Percentiles rank a stretch among this genome's conserved stretches.
Conservation (phyloP, 2,888 invertebrate species). For the Lepidochrysops patricia region DNA sequence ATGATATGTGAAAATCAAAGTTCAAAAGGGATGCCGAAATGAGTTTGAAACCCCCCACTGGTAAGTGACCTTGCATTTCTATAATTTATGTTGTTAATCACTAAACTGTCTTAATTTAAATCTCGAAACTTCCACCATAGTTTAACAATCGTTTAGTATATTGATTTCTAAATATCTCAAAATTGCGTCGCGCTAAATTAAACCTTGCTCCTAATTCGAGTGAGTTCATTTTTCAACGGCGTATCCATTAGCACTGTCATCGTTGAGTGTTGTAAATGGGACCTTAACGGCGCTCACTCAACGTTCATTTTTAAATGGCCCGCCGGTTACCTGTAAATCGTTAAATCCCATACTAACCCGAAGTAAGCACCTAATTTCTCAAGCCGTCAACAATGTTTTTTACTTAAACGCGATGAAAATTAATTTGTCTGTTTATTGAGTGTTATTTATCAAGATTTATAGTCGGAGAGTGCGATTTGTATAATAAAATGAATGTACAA, state of each 20-base stretch:
- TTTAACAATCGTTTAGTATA: slow-evolving; percentile 2
- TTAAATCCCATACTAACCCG: slow-evolving; percentile 3
- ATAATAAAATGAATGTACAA: no score
- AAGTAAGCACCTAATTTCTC: slow-evolving; percentile 7
- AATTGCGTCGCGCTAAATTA: background rate
- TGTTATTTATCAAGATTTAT: background rate
- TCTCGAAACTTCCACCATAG: background rate
- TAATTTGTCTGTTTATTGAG: slow-evolving; percentile 2
- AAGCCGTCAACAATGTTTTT: slow-evolving; percentile 10
- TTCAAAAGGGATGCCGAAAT: no score
- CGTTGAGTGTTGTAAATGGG: background rate
- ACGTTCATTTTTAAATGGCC: background rate
- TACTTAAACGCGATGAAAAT: slow-evolving; percentile 3
- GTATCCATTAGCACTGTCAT: background rate
- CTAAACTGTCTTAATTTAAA: background rate
- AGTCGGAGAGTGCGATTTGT: background rate
- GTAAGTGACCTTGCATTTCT: background rate
- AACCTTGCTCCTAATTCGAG: background rate
- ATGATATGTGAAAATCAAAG: no score
- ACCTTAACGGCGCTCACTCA: background rate
- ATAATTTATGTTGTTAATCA: background rate
- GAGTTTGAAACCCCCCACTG: no score
- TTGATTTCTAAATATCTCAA: slow-evolving; percentile 1
- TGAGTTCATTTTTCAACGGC: background rate
- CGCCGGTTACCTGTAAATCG: background rate